Base-by-base conservation (phyloP, 2,113 vertebrate genomes). In the Xiphophorus maculatus region DNA sequence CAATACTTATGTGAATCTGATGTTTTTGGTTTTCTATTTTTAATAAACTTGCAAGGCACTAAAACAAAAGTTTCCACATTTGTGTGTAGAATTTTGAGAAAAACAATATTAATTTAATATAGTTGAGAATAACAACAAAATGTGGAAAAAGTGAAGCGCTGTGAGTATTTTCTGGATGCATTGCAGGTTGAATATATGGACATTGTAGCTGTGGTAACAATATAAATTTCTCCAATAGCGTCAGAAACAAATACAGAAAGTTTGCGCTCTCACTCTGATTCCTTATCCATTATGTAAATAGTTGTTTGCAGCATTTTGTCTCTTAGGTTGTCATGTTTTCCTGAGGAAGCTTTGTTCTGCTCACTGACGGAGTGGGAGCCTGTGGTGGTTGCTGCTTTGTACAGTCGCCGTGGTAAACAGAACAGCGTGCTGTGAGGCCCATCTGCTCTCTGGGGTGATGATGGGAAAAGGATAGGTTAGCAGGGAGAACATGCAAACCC, bases 401-500 rank as follows among this genome's bases (percentile, higher is more conserved):
- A 74, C 73, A 64, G 85, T 69, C 8, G 75, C 82, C 69, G 65
- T 74, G 78, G 60, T 79, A 86, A 88, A 90, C 73, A 88, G 83
- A 88, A 86, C 44, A 71, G 2, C 85, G 15, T 78, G 87, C 89
- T 90, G 93, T 60, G 90, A 90, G 60, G 87, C 82, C 94, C 93
- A 92, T 94, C 90, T 95, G 94, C 87, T 89, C 84, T 58, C 48
- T 84, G 68, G 69, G 81, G 51, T 28, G 73, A 42, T 30, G 73
- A 42, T 75, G 76, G 35, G 69, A 72, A 4, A 5, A 69, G 44
- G 62, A 40, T 71, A 82, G 83, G 80, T 84, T 66, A 54, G 79
- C 10, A 37, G 35, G 35, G 35, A 37, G 35, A 37, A 37, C 35
- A 12, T 37, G 35, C 35, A 37, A 37, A 37, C 10, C 9, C 35